phyloP scores from a whole-genome alignment of 35 echinoderm and acorn worm species.

The Heliocidaris tuberculata region DNA sequence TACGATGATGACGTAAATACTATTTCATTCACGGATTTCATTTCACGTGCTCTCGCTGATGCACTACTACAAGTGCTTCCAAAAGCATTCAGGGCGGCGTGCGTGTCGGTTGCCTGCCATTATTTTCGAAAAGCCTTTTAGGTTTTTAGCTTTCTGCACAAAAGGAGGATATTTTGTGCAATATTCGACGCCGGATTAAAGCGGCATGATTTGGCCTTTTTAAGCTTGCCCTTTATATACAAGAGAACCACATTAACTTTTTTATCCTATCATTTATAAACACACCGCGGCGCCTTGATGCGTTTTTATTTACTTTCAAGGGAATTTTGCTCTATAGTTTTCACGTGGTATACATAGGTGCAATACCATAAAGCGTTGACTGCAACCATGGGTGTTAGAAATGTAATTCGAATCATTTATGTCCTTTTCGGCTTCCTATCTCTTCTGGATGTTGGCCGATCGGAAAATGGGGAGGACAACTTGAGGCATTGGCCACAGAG shows the following conservation, averaged over 20 bases:
- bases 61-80: background rate
- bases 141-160: background rate
- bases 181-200: background rate
- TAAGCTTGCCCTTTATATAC: too few relatives aligned
- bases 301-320: too few relatives aligned
- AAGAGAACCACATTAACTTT: too few relatives aligned
- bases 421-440: background rate
- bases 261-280: too few relatives aligned
- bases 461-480: background rate
- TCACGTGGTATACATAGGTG: too few relatives aligned
- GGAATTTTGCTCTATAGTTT: too few relatives aligned
- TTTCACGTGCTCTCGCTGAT: background rate
- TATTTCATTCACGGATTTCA: background rate
- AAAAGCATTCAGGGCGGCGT: background rate
- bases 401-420: background rate
- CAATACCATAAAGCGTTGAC: too few relatives aligned
- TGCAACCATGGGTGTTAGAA: background rate
- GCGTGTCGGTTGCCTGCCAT: background rate
- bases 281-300: too few relatives aligned
- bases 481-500: background rate
- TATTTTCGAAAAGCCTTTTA: background rate
- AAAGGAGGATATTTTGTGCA: background rate
- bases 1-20: background rate
- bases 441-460: background rate
- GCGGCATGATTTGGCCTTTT: background rate